Evolutionary conservation across 37 sponge, comb jelly and placozoan genomes (phyloP), one percentile per base, ranked within the genome.

Genomic region (Dysidea cf. avara): DNA sequence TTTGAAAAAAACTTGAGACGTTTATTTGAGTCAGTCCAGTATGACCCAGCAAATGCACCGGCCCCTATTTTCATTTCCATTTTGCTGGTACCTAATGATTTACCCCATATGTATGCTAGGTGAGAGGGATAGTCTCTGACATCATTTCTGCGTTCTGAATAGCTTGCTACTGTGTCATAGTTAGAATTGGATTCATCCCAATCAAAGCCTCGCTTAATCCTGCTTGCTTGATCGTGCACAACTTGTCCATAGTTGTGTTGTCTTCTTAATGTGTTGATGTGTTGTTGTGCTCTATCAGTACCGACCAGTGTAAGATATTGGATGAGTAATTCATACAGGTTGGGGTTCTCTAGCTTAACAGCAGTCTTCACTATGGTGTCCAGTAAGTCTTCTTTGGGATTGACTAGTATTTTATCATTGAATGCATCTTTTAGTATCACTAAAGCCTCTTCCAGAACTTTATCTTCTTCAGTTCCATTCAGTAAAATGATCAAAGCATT

Each of bases 71-170:
- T 70, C 2, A 58, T 55, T 38, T 83, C 49, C 25, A 77, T 36
- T 33, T 83, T 83, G 5, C 31, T 40, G 30, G 53, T 61, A 38
- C 84, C 84, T 69, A 76, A 43, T 35, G 60, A 69, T 43, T 83
- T 76, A n/a, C 84, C 77, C 77, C 78, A 83, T 1, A 83, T 70
- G 66, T 71, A 76, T 7, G 84, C 84, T 36, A 53, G 75, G 72
- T 83, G 77, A 29, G 18, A 22, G 0, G 84, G 84, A 37, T 83
- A 77, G 35, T 46, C 69, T n/a, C 0, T 4, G 5, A 77, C 78
- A 34, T 83, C 84, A 53, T 33, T 76, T 34, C 65, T 29, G 26
- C 84, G 47, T 9, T 51, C 20, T 25, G 48, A 22, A 51, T 65
- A 71, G 47, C 65, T 61, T 3, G 76, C 72, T 11, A 83, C 72